These are phyloP conservation scores for Gadopsis marmoratus DNA, from an alignment of 2,797 vertebrate genomes.

Conservation along the genomic window DNA sequence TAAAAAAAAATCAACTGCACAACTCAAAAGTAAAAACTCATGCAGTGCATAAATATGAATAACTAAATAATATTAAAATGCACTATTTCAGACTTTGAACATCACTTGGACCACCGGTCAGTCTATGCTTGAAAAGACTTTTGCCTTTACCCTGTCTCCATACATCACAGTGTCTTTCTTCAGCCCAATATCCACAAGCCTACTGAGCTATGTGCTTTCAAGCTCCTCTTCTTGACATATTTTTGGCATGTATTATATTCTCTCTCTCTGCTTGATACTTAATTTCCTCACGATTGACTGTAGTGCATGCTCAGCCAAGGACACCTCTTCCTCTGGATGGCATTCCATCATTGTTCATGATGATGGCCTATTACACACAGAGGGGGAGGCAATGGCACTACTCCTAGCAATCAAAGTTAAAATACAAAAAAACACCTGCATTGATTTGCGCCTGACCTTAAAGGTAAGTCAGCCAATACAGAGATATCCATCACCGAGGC, in stretches of 20 bases:
- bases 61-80: conserved; percentile 20
- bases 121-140: conserved; percentile 27
- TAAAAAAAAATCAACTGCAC: background rate
- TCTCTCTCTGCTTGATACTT: conserved; percentile 43
- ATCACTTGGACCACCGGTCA: conserved; percentile 1
- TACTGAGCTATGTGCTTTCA: conserved; percentile 46
- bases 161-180: conserved; percentile 55
- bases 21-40: conserved; percentile 9
- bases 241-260: conserved; percentile 53
- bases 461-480: conserved; percentile 73
- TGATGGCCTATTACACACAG: conserved; percentile 57
- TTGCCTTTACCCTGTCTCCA: conserved; percentile 41
- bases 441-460: conserved; percentile 79
- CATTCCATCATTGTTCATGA: conserved; percentile 68
- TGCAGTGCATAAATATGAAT: background rate
- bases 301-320: conserved; percentile 53
- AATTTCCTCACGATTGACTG: conserved; percentile 57
- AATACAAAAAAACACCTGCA: conserved; percentile 64
- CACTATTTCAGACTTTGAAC: conserved; percentile 29
- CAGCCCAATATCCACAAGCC: conserved; percentile 55
- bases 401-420: conserved; percentile 60
- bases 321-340: conserved; percentile 36
- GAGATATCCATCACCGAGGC: conserved; percentile 75
- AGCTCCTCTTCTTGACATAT: conserved; percentile 48
- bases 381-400: conserved; percentile 40